Base-by-base conservation (phyloP, 37 sponge, comb jelly and placozoan genomes). In the Ephydatia muelleri region DNA sequence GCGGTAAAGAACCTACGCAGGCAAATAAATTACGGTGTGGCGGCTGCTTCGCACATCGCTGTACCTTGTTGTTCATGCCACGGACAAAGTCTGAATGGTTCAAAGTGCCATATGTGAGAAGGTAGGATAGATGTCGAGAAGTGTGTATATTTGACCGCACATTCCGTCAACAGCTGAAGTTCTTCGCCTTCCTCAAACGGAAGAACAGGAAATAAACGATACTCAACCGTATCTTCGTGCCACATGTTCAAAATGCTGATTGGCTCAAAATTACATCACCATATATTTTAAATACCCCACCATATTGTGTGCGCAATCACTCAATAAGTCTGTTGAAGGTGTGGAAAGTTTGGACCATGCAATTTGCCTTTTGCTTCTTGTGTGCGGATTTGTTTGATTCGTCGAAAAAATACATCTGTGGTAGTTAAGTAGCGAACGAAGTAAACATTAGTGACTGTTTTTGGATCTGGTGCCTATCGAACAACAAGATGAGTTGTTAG, bases 31-130 rank as follows among this genome's bases (percentile, higher is more conserved):
- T 16, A 57, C 57, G 57, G 66, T 65, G 66, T 22, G 66, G 21
- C 14, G 21, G 21, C 14, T 65, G 21, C 14, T 30, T 71, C 8
- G 25, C 72, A 71, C 8, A 34, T 33, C 72, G 14, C 21, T 22
- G 27, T 75, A 74, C 75, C 37, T 74, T 68, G 38, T 48, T 78
- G 37, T 12, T 64, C 66, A 6, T 26, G 21, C 70, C 78, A 49
- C n/a, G 71, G 72, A 67, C 49, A 32, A 1, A 84, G 81, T n/a
- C 70, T 26, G 27, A 88, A 82, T 12, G 70, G 43, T 32, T 77
- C 86, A 57, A 86, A 82, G 67, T 90, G 72, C 91, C 91, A 90
- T n/a, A 90, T 47, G 39, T 90, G 82, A 65, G 70, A 78, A 27
- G 43, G 32, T 21, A 83, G 38, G 9, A 85, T 65, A 28, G 35